Evolutionary conservation across 2,888 invertebrate genomes (phyloP), one percentile per base, ranked within the genome.

Genomic region (Dynastes grantii): DNA sequence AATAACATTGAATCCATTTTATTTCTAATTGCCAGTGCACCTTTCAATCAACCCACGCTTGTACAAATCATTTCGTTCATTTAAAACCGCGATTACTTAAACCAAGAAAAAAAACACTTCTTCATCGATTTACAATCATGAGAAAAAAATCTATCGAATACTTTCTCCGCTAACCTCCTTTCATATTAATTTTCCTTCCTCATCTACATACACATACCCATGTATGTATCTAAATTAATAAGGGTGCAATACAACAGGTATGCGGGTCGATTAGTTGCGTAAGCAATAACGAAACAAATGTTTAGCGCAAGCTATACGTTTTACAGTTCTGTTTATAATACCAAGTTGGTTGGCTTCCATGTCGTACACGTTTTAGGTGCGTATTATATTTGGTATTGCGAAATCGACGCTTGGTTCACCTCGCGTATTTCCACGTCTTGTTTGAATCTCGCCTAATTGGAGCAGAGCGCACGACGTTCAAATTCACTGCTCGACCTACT

Each of bases 401-500:
- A 67, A 67, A 67, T 45, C 11, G 37, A 67, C 40, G 65, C 65
- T 45, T 2, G 29, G 45, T 40, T 45, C 45, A 11, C 45, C 40
- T 67, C 37, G 65, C 65, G 65, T 45, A 67, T 67, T 67, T 67
- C 65, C 40, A 67, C 65, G 65, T n/a, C 45, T 29, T 29, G 22
- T 67, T 45, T 45, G 45, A 67, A 67, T 67, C 64, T 64, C 65
- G 65, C 29, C 40, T 67, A 67, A 67, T 67, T 65, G 40, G 65
- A 61, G 16, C 61, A 27, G 65, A 45, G 22, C 65, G n/a, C 53
- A 53, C 53, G 16, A 45, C 40, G 65, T 40, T 40, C 40, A 45
- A 67, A 67, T 45, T 67, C 65, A 67, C 65, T 40, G 45, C 61
- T 16, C 45, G 65, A 67, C 65, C 65, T 67, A 67, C 65, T 67